Conservation (phyloP, 2,797 vertebrate species). For the Eulemur rubriventer region DNA sequence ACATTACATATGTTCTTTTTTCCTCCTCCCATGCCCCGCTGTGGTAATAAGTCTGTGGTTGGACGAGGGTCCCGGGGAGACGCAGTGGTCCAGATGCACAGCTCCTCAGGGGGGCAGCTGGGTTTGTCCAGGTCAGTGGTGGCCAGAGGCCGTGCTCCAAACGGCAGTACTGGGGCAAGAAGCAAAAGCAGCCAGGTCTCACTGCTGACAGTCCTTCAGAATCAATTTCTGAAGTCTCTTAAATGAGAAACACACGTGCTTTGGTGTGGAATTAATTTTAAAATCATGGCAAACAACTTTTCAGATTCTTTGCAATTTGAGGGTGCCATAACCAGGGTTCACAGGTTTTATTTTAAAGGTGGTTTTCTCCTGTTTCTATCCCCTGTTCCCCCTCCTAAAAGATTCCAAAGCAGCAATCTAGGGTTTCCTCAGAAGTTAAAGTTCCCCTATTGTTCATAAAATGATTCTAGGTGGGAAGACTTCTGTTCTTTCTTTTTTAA, state of each 20-base stretch:
- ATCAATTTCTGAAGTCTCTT: background rate
- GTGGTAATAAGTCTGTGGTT: background rate
- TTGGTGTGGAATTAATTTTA: slow-evolving; percentile 32
- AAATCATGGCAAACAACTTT: background rate
- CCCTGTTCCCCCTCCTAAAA: background rate
- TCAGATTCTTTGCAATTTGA: background rate
- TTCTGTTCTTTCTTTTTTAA: background rate
- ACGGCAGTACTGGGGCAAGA: fast-evolving
- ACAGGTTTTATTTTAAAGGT: background rate
- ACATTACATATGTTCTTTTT: background rate
- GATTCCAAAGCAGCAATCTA: background rate
- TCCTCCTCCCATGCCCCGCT: fast-evolving
- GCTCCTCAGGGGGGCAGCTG: background rate
- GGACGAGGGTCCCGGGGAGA: background rate
- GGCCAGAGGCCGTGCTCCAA: background rate
- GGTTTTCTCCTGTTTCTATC: background rate
- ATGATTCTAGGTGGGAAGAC: background rate
- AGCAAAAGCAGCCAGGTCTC: background rate
- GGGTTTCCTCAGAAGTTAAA: background rate
- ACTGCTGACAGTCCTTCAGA: background rate
- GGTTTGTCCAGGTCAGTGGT: background rate
- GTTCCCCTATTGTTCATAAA: background rate
- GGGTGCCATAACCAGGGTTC: background rate
- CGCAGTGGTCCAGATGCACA: background rate
- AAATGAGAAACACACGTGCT: slow-evolving; percentile 37